These are phyloP conservation scores for Penaeus chinensis DNA, from an alignment of 1,140 invertebrate species.

Conservation along the genomic window DNA sequence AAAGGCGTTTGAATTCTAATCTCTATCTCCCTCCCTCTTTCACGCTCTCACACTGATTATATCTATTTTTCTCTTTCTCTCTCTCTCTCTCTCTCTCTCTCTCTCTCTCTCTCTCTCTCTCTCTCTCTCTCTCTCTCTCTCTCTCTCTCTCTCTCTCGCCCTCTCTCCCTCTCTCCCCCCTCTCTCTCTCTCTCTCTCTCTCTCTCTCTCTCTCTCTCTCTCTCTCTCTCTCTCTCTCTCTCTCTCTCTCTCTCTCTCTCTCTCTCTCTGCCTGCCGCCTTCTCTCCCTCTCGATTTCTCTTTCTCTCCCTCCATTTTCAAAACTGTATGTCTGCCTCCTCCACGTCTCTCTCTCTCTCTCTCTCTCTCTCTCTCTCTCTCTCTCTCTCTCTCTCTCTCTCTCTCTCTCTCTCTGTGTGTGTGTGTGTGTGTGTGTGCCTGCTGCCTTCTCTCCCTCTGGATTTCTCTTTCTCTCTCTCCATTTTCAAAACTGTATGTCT, in stretches of 20 bases:
- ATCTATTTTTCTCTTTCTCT: background rate
- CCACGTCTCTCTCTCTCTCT: background rate
- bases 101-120: background rate
- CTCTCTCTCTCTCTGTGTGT: too few relatives aligned
- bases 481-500: too few relatives aligned
- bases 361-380: background rate
- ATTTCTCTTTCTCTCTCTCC: too few relatives aligned
- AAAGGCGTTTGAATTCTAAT: too few relatives aligned
- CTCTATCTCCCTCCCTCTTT: background rate
- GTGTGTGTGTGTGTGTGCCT: too few relatives aligned
- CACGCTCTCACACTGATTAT: background rate
- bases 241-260: background rate
- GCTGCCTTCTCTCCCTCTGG: too few relatives aligned
- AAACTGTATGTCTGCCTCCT: too few relatives aligned
- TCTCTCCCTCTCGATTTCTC: too few relatives aligned
- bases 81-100: constrained; percentile 9
- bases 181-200: background rate
- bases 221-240: background rate
- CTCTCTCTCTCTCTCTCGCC: background rate
- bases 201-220: too few relatives aligned
- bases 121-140: background rate
- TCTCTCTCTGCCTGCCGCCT: too few relatives aligned
- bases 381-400: background rate
- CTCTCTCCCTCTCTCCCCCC: too few relatives aligned
- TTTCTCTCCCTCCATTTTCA: too few relatives aligned